Percentiles rank a stretch among this genome's conserved stretches.
phyloP scores from a whole-genome alignment of 2,888 invertebrate genomes.

The Eugnorisma glareosa region DNA sequence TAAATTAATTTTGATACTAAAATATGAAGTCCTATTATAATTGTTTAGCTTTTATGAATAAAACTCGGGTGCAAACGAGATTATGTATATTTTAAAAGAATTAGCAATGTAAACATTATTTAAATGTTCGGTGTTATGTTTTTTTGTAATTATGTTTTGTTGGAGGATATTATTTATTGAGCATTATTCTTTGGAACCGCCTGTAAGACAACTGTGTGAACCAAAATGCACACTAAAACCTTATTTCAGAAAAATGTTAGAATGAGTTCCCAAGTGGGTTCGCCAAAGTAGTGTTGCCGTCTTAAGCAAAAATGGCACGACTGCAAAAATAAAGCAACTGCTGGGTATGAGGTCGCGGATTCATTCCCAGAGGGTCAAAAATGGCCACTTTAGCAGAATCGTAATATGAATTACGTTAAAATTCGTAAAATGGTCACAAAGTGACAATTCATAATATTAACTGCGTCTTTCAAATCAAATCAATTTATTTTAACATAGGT shows the following conservation, averaged over 20 bases:
- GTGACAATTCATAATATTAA: no score
- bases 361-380: no score
- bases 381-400: no score
- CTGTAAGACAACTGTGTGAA: slow-evolving; percentile 46
- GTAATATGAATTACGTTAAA: no score
- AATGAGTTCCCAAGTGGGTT: neutral
- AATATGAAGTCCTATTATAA: slow-evolving; percentile 10
- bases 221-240: neutral
- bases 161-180: slow-evolving; percentile 45
- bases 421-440: no score
- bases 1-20: slow-evolving; percentile 22
- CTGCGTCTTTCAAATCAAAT: no score
- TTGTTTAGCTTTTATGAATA: slow-evolving; percentile 25
- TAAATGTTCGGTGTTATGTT: slow-evolving; percentile 36
- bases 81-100: slow-evolving; percentile 38
- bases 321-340: neutral
- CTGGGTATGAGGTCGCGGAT: neutral
- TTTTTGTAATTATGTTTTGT: slow-evolving; percentile 35
- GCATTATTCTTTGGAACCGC: slow-evolving; percentile 57
- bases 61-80: slow-evolving; percentile 33
- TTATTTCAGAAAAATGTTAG: neutral
- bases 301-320: neutral
- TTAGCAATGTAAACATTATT: slow-evolving; percentile 27
- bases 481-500: no score
- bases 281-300: neutral